Conservation (phyloP, 2,797 vertebrate species). For the Chrosomus eos region DNA sequence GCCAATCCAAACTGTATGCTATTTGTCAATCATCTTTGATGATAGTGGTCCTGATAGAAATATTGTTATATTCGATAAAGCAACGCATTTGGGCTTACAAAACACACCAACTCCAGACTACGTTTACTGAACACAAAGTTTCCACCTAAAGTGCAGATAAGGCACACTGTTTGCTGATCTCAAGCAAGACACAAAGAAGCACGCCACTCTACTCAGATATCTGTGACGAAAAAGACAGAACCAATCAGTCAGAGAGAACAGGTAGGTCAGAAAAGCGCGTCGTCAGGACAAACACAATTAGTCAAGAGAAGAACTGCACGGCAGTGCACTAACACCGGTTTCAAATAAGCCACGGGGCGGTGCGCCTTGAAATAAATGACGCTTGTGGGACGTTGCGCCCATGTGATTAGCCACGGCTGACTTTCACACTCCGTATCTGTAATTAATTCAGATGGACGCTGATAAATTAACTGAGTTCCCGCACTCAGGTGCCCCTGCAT, state of each 20-base stretch:
- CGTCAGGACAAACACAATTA: conserved; percentile 57
- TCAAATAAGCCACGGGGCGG: conserved; percentile 31
- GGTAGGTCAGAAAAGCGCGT: conserved; percentile 43
- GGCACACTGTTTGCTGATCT: conserved; percentile 28
- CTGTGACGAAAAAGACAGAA: conserved; percentile 37
- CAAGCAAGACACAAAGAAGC: conserved; percentile 24
- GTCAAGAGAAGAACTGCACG: conserved; percentile 40
- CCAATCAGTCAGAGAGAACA: conserved; percentile 46
- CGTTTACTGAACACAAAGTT: neutral
- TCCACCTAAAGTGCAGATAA: conserved; percentile 34
- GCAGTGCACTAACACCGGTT: conserved; percentile 39
- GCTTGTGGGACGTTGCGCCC: neutral
- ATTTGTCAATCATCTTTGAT: too few species aligned
- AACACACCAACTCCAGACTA: neutral
- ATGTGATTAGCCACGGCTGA: conserved; percentile 46
- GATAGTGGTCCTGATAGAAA: too few species aligned
- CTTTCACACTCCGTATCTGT: conserved; percentile 42
- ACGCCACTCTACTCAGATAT: conserved; percentile 19
- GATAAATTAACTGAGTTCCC: conserved; percentile 56
- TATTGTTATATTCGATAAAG: neutral
- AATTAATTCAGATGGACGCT: conserved; percentile 58
- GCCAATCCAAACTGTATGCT: too few species aligned
- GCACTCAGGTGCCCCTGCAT: conserved; percentile 45
- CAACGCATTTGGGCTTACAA: neutral
- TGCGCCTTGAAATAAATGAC: conserved; percentile 16